Evolutionary conservation across 1,140 invertebrate species (phyloP).

Genomic region (Heliothis subflexa): DNA sequence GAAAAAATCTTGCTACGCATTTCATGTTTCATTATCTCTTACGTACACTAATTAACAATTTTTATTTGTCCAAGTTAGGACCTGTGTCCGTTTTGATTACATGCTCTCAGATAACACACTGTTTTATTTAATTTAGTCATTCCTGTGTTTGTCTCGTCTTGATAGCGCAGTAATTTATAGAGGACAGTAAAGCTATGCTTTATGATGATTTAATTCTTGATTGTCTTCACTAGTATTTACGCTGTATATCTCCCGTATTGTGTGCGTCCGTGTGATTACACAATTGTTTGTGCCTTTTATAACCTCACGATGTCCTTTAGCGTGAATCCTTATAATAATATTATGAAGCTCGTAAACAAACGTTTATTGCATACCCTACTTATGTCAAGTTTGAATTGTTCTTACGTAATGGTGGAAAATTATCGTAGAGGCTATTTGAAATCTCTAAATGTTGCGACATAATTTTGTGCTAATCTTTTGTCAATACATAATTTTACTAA

Average conservation of each 20-base stretch:
- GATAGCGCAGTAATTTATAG: slow-evolving; percentile 80
- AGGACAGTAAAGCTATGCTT: slow-evolving; percentile 76
- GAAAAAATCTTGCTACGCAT: background rate
- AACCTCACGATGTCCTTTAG: slow-evolving; percentile 60
- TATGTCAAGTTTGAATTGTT: slow-evolving; percentile 20
- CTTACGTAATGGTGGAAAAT: slow-evolving; percentile 30
- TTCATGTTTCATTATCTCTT: slow-evolving; percentile 27
- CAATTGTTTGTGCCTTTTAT: slow-evolving; percentile 57
- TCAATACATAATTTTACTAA: background rate
- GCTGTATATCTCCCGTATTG: slow-evolving; percentile 61
- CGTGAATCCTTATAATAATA: slow-evolving; percentile 57
- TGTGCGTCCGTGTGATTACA: slow-evolving; percentile 57
- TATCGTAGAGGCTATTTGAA: background rate
- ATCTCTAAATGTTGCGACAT: background rate
- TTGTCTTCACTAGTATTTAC: slow-evolving; percentile 65
- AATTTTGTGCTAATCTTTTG: background rate
- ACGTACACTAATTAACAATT: slow-evolving; percentile 38
- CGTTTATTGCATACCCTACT: slow-evolving; percentile 47
- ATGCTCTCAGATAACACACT: slow-evolving; percentile 69
- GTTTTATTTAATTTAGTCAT: slow-evolving; percentile 76
- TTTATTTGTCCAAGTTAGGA: slow-evolving; percentile 42
- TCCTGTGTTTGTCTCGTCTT: slow-evolving; percentile 64
- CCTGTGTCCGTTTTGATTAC: slow-evolving; percentile 70
- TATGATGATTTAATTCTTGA: slow-evolving; percentile 78
- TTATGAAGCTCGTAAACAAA: slow-evolving; percentile 48